phyloP scores from a whole-genome alignment of 2,797 vertebrate species.

The Antrozous pallidus region DNA sequence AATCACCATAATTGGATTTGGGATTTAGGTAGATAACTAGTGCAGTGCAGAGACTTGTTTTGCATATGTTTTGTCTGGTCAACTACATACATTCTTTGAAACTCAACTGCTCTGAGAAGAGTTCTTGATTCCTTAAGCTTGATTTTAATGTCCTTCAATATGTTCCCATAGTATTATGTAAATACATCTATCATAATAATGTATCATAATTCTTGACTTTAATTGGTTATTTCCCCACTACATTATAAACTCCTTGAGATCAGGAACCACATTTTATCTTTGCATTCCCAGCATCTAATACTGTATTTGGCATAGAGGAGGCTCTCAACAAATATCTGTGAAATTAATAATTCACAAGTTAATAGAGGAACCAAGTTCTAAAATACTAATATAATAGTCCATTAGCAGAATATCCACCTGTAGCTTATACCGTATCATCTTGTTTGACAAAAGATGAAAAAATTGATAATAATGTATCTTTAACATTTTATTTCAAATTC shows the following conservation, averaged over 20 bases:
- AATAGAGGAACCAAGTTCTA: slow-evolving; percentile 8
- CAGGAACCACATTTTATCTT: neutral
- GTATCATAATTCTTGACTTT: neutral
- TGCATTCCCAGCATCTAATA: neutral
- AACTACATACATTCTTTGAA: neutral
- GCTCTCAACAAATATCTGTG: slow-evolving; percentile 15
- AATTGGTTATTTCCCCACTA: neutral
- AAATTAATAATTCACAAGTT: slow-evolving; percentile 29
- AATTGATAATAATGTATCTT: neutral
- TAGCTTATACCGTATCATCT: neutral
- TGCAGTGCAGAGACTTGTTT: neutral
- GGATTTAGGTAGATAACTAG: neutral
- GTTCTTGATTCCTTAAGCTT: slow-evolving; percentile 24
- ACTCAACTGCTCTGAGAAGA: neutral
- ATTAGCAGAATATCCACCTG: neutral
- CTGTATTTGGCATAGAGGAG: neutral
- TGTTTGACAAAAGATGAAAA: slow-evolving; percentile 36
- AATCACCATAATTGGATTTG: neutral
- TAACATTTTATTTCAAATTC: slow-evolving; percentile 17
- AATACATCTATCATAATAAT: neutral
- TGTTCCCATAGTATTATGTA: neutral
- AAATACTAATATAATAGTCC: neutral
- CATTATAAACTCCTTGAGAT: neutral
- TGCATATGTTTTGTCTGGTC: neutral
- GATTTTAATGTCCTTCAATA: slow-evolving; percentile 3